phyloP scores from a whole-genome alignment of 2,888 invertebrate genomes.

The Acronicta alni region DNA sequence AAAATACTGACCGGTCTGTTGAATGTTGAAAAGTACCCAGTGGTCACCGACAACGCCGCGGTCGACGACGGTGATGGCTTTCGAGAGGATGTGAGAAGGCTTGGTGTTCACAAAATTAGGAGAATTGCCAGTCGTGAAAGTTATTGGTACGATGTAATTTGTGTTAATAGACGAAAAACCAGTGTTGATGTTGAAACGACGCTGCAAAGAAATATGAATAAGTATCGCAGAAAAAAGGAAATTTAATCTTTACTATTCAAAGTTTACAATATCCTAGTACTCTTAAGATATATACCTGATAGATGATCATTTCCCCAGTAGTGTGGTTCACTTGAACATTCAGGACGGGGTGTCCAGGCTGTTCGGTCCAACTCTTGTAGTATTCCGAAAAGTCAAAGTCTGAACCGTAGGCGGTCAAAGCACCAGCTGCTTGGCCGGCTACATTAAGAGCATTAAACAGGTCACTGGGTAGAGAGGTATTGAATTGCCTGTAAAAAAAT shows the following conservation, averaged over 20 bases:
- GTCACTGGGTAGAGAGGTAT: slow-evolving; percentile 81
- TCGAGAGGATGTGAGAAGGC: slow-evolving; percentile 76
- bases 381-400: slow-evolving; percentile 78
- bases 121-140: slow-evolving; percentile 79
- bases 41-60: slow-evolving; percentile 74
- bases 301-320: slow-evolving; percentile 76
- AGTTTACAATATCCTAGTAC: too few species aligned
- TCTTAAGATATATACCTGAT: slow-evolving; percentile 73
- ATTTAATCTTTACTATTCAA: too few species aligned
- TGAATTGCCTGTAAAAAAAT: slow-evolving; percentile 68
- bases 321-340: slow-evolving; percentile 84
- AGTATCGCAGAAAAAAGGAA: not conserved
- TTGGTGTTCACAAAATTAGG: slow-evolving; percentile 79
- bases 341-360: slow-evolving; percentile 90
- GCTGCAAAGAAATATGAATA: slow-evolving; percentile 66
- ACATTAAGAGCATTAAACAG: slow-evolving; percentile 84
- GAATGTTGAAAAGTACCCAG: slow-evolving; percentile 90
- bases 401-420: slow-evolving; percentile 73
- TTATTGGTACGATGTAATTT: slow-evolving; percentile 82
- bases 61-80: slow-evolving; percentile 69
- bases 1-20: slow-evolving; percentile 86
- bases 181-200: slow-evolving; percentile 84
- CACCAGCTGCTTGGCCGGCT: slow-evolving; percentile 61
- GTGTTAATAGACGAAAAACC: slow-evolving; percentile 67
- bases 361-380: slow-evolving; percentile 87